These are phyloP conservation scores for Sebastes itinus DNA, from an alignment of 2,797 vertebrate genomes.

Conservation along the genomic window DNA sequence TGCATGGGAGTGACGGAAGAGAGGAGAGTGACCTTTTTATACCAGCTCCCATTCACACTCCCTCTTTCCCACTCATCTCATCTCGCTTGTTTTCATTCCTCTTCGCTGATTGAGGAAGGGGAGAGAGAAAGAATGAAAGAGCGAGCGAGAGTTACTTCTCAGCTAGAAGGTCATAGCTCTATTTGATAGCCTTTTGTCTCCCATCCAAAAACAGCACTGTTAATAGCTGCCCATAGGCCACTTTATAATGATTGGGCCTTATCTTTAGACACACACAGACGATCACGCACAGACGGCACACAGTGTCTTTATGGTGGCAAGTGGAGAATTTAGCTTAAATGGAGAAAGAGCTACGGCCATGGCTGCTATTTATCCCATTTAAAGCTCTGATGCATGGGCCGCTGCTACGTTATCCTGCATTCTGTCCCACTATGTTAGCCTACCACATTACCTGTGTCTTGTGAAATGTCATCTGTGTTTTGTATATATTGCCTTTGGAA, in stretches of 20 bases:
- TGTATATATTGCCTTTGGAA: not conserved
- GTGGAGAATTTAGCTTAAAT: conserved; percentile 31
- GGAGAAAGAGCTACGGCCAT: conserved; percentile 1
- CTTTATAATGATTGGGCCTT: conserved; percentile 70
- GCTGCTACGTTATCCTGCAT: not conserved
- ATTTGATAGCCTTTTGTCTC: conserved; percentile 74
- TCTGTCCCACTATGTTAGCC: not conserved
- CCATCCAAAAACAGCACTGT: conserved; percentile 66
- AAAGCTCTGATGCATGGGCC: not conserved
- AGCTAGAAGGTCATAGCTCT: conserved; percentile 70
- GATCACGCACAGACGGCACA: conserved; percentile 26
- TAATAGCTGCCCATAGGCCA: conserved; percentile 74
- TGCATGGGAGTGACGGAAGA: conserved; percentile 34
- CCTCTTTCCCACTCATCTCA: conserved; percentile 24
- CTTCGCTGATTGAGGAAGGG: conserved; percentile 50
- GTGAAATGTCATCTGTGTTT: not conserved
- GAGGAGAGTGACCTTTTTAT: conserved; percentile 65
- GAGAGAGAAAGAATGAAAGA: conserved; percentile 26
- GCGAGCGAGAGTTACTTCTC: conserved; percentile 43
- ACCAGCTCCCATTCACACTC: conserved; percentile 43
- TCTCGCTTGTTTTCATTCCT: conserved; percentile 31
- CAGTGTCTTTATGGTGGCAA: conserved; percentile 39
- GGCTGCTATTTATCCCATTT: conserved; percentile 26
- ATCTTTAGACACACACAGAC: conserved; percentile 61
- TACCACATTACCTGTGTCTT: not conserved